Conservation (phyloP, 2,797 vertebrate genomes). For the Natrix natrix region DNA sequence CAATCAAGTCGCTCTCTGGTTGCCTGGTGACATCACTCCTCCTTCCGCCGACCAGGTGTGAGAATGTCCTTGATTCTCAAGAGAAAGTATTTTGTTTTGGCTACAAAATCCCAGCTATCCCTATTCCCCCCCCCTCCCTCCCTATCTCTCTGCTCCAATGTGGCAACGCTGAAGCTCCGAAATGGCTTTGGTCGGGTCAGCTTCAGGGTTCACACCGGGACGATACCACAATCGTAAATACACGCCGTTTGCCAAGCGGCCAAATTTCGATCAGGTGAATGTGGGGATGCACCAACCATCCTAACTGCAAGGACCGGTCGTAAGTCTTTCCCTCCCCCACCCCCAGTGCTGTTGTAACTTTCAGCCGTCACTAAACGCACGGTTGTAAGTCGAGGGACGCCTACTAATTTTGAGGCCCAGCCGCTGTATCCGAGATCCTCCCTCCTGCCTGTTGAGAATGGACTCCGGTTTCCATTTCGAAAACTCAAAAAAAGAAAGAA, state of each 20-base stretch:
- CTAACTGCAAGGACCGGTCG: background rate
- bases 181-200: too few relatives aligned
- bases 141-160: too few relatives aligned
- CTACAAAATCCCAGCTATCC: too few relatives aligned
- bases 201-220: too few relatives aligned
- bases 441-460: background rate
- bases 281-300: background rate
- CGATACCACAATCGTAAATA: background rate
- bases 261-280: background rate
- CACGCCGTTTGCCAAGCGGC: background rate
- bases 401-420: background rate
- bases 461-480: background rate
- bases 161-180: too few relatives aligned
- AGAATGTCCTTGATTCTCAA: too few relatives aligned
- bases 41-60: too few relatives aligned
- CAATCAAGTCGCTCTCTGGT: too few relatives aligned
- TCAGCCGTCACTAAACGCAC: background rate
- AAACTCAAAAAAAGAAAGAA: background rate
- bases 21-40: too few relatives aligned
- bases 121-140: too few relatives aligned
- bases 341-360: background rate
- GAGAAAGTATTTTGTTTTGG: too few relatives aligned
- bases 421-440: background rate
- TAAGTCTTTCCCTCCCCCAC: rapidly evolving
- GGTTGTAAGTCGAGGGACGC: background rate